Evolutionary conservation across 1,140 invertebrate genomes (phyloP).

Genomic region (Atta texana): DNA sequence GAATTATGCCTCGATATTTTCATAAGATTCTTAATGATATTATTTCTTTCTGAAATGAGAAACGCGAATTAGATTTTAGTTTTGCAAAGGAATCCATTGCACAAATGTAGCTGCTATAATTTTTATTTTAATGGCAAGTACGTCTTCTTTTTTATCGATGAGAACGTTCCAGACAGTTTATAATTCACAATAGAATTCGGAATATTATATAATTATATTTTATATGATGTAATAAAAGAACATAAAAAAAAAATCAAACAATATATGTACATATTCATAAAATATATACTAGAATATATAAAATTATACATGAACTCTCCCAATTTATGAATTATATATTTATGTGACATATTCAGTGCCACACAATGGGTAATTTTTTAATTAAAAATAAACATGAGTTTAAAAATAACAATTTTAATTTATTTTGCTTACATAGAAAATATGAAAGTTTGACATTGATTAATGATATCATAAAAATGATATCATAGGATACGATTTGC

Average conservation of each 20-base stretch:
- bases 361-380: neutral
- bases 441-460: conserved; percentile 5
- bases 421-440: neutral
- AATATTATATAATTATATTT: conserved; percentile 7
- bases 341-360: neutral
- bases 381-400: neutral
- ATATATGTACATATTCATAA: neutral
- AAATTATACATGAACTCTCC: neutral
- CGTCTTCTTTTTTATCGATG: neutral
- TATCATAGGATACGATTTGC: neutral
- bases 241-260: neutral
- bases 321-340: neutral
- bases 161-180: neutral
- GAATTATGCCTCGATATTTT: neutral
- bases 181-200: conserved; percentile 1
- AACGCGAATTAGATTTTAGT: conserved; percentile 5
- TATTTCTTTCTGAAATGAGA: conserved; percentile 20
- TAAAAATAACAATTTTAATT: conserved; percentile 25
- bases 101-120: neutral
- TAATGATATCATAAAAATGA: neutral
- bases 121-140: conserved; percentile 16
- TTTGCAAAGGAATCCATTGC: neutral
- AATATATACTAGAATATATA: neutral
- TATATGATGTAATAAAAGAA: neutral
- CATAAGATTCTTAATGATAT: neutral